Evolutionary conservation across 2,113 vertebrate species (phyloP), one percentile per base, ranked within the genome.

Genomic region (Tachuris rubrigastra): DNA sequence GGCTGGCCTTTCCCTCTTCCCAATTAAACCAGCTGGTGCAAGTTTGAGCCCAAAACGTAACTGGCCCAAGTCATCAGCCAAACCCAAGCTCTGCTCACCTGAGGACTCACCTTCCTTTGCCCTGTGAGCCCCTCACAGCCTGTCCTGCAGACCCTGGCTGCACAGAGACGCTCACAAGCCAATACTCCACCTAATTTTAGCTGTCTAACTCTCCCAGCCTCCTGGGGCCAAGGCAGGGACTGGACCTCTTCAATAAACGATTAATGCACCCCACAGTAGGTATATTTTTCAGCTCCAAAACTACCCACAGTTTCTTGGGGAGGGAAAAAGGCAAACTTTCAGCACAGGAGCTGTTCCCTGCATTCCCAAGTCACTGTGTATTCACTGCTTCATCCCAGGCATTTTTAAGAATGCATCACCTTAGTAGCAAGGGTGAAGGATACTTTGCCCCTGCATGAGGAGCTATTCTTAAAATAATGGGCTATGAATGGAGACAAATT

Each of bases 61-160:
- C 27, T 27, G 24, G 27, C 44, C 4, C 7, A 46, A 59, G 33
- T 3, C 28, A 55, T 13, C 9, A 10, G 30, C 23, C 25, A 23
- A 37, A 58, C 59, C 27, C 2, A 0, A 56, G 41, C 6, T 66
- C 31, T 49, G 6, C 66, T 59, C 24, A 5, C n/a, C 56, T n/a
- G 14, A 13, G 55, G 8, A 47, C 37, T 66, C 23, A 8, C 35
- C n/a, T 85, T 49, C 18, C 33, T 42, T 27, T 10, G 53, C 35
- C 42, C 1, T 16, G 13, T 0, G 0, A 63, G 71, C 47, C 4
- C 30, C 62, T 59, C 9, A 0, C 25, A 55, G 60, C 21, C 55
- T 30, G 8, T 3, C 1, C 49, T 37, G 50, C 59, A 73, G 46
- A 39, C 20, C 6, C 46, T 53, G 6, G 0, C 8, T 2, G 4